Percentiles rank a stretch among this genome's conserved stretches.
Evolutionary conservation across 2,888 invertebrate species (phyloP).

Genomic region (Megalurothrips usitatus): DNA sequence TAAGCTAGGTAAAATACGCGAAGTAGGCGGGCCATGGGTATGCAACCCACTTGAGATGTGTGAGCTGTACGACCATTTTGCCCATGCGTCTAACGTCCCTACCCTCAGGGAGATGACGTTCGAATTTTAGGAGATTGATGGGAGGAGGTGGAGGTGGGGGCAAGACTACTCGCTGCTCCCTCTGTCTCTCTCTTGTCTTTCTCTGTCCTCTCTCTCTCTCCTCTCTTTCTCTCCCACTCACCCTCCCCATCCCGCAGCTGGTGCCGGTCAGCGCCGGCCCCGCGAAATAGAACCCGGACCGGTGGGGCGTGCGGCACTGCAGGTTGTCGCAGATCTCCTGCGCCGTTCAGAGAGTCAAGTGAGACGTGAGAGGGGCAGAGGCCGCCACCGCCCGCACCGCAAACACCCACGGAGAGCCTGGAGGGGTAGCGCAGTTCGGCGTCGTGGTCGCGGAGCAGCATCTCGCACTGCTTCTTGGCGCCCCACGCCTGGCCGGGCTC

Average conservation of each 20-base stretch:
- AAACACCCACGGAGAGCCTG: constrained; percentile 35
- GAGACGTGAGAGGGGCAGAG: neutral
- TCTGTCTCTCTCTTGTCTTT: too few relatives aligned
- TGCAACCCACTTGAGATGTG: too few relatives aligned
- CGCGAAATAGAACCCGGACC: constrained; percentile 68
- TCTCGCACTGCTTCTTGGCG: constrained; percentile 70
- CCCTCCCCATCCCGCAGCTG: constrained; percentile 60
- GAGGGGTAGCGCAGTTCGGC: constrained; percentile 50
- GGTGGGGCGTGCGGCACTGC: constrained; percentile 66
- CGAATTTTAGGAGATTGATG: too few relatives aligned
- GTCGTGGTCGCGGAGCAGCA: constrained; percentile 63
- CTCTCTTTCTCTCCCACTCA: constrained; percentile 43
- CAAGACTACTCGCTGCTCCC: too few relatives aligned
- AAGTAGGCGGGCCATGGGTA: too few relatives aligned
- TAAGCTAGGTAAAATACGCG: too few relatives aligned
- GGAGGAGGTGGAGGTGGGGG: too few relatives aligned
- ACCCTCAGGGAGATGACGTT: too few relatives aligned
- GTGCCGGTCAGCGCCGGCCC: constrained; percentile 82
- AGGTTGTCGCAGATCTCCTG: constrained; percentile 60
- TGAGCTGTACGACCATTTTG: too few relatives aligned
- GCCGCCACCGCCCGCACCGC: too few relatives aligned
- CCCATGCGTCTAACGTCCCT: too few relatives aligned
- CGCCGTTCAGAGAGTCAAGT: neutral
- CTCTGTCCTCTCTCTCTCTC: too few relatives aligned
- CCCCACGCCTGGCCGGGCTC: constrained; percentile 67